Evolutionary conservation across 2,113 vertebrate genomes (phyloP), one percentile per base, ranked within the genome.

Genomic region (Aepyceros melampus): DNA sequence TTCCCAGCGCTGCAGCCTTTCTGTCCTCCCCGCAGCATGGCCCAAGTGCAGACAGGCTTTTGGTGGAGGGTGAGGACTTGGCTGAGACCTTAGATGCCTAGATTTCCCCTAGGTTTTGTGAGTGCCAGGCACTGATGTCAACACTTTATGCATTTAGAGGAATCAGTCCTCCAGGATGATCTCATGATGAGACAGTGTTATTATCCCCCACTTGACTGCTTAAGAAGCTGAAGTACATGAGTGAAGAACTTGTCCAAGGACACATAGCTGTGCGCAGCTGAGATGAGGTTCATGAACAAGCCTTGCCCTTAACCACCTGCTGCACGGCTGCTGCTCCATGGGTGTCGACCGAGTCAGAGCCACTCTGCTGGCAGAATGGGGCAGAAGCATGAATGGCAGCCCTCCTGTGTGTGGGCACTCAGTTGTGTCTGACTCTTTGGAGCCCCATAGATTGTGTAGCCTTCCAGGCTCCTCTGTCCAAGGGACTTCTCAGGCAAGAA

Each of bases 321-420:
- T 3, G 45, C 0, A 7, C 1, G 23, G 2, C 27, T 14, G 16
- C 21, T 14, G 86, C 23, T 45, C 45, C 11, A 1, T 0, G 2
- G 58, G 16, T 8, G 11, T 15, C 31, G 16, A 7, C 33, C 17
- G 0, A 1, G 43, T 25, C 17, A 16, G 15, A 55, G 47, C 25
- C 2, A 1, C 16, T 21, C 45, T 7, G 55, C 43, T 33, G 43
- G 19, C 12, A 19, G 19, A 10, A 8, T 8, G 13, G 29, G 12
- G 1, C 45, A 47, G 62, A 27, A 47, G 16, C 1, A 0, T 40
- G 84, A 5, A 31, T 0, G 6, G 43, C 47, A 25, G 33, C 29
- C 51, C 56, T 16, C 31, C 40, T 14, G 23, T 43, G 71, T 76
- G 71, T 43, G 40, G 3, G 71, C 23, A 7, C 1, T 43, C 40